Percentiles rank a stretch among this genome's conserved stretches.
These are phyloP conservation scores for Brachionus paranguensis DNA, from an alignment of 1,140 invertebrate genomes.

Conservation along the genomic window DNA sequence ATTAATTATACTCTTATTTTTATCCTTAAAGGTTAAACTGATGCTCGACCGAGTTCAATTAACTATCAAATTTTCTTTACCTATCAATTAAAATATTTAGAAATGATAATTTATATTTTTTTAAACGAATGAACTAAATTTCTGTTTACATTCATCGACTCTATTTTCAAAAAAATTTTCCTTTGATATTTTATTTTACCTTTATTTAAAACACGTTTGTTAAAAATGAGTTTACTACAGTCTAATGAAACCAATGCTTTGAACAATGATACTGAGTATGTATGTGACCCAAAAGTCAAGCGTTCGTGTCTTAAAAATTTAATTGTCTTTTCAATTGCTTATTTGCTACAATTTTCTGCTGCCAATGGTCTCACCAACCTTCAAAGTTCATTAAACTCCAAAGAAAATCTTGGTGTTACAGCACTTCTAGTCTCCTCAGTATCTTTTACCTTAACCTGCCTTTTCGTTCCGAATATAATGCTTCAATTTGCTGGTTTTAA, in stretches of 20 bases:
- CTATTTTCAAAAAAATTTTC: neutral
- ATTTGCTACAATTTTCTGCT: conserved; percentile 28
- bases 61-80: too few relatives aligned
- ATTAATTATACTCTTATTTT: too few relatives aligned
- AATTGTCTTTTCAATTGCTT: neutral
- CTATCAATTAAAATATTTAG: neutral
- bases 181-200: neutral
- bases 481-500: neutral
- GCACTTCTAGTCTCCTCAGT: neutral
- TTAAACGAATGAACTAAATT: neutral
- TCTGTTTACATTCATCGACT: neutral
- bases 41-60: too few relatives aligned
- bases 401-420: neutral
- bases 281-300: neutral
- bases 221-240: neutral
- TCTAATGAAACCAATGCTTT: neutral
- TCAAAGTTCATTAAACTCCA: conserved; percentile 11
- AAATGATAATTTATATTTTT: neutral
- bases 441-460: neutral
- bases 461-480: neutral
- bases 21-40: too few relatives aligned
- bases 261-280: neutral
- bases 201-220: neutral
- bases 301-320: neutral
- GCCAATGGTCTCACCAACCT: conserved; percentile 1